Evolutionary conservation across 2,797 vertebrate genomes (phyloP).

Genomic region (Hydrocynus forskahlii): DNA sequence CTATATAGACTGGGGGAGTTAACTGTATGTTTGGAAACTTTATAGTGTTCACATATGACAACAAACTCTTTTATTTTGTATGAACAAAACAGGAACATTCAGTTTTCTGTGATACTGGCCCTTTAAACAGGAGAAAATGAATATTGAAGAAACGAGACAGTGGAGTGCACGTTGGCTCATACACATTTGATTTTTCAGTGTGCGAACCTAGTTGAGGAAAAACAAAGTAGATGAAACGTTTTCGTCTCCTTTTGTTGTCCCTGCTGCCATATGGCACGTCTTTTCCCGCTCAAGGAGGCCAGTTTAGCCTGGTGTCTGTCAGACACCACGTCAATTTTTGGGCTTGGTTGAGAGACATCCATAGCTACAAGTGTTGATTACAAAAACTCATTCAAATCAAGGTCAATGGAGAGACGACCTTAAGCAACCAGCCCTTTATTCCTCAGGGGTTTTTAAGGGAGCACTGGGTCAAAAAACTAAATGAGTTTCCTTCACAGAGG

Average conservation of each 20-base stretch:
- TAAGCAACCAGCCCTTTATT: not conserved
- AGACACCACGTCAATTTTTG: not conserved
- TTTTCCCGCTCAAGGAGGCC: not conserved
- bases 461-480: constrained; percentile 9
- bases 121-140: not conserved
- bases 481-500: constrained; percentile 27
- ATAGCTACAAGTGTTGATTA: not conserved
- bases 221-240: not conserved
- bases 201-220: not conserved
- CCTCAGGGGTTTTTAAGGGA: constrained; percentile 6
- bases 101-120: too few species aligned
- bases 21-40: too few species aligned
- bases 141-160: not conserved
- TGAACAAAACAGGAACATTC: too few species aligned
- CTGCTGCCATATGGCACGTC: constrained; percentile 4
- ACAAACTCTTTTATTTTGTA: too few species aligned
- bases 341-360: not conserved
- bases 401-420: not conserved
- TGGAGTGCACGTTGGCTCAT: not conserved
- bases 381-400: constrained; percentile 11
- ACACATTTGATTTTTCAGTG: not conserved
- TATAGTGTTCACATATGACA: too few species aligned
- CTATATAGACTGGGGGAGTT: too few species aligned
- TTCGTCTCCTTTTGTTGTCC: constrained; percentile 4
- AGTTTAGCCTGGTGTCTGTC: not conserved